Evolutionary conservation across 2,113 vertebrate species (phyloP), one percentile per base, ranked within the genome.

Genomic region (Syngnathus floridae): DNA sequence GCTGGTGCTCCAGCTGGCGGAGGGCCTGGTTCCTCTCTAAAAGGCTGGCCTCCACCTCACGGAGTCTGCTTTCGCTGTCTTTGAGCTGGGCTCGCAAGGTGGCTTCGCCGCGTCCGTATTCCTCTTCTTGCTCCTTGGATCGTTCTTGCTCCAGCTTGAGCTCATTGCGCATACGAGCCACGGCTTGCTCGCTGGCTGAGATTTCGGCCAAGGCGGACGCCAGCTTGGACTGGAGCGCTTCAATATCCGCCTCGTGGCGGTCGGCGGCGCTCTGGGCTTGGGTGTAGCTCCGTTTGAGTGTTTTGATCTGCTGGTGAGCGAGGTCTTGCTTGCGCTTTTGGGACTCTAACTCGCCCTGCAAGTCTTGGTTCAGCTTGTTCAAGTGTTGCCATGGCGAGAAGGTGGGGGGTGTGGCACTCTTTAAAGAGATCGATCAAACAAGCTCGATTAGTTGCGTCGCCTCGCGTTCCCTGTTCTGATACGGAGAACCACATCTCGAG

Each of bases 391-490:
- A 95, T 51, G 90, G 95, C 85, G 94, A 92, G 63, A 93, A 78
- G 81, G 93, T 88, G 86, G 92, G 86, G 72, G 82, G 45, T 43
- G 84, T 76, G 59, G 85, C 61, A 72, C 90, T 95, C 95, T 99
- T 98, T 92, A 96, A 98, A 85, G 88, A 98, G 92, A 98, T 93
- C 84, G 92, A 94, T 91, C 91, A 94, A 87, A 99, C 86, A 95
- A 95, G 74, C 73, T 86, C 88, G 77, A 89, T 98, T 97, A 97
- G 93, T 93, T 88, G 92, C 86, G 92, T 91, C 90, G 90, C 86
- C 86, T 88, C 76, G 83, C 63, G 61, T 71, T 58, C 62, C 84
- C 80, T 82, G 83, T 82, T 31, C 72, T 72, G 43, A 67, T 86
- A 90, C 90, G 91, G 92, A 95, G 93, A 92, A 90, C 93, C 95